These are phyloP conservation scores for Chloroceryle inda DNA, from an alignment of 2,797 vertebrate species.

Conservation along the genomic window DNA sequence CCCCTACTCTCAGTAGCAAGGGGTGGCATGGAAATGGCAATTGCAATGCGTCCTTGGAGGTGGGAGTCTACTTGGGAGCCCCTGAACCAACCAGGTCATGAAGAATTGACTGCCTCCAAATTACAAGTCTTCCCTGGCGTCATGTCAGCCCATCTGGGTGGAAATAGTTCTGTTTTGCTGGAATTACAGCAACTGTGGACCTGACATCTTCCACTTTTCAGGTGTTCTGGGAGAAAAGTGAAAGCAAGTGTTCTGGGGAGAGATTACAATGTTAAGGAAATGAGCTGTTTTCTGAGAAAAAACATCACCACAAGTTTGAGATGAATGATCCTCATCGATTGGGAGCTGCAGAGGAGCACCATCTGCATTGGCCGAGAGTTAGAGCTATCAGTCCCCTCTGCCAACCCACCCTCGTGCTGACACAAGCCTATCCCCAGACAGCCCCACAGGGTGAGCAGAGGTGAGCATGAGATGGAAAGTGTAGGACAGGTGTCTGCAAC, in stretches of 20 bases:
- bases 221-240: not conserved
- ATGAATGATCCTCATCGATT: not conserved
- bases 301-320: not conserved
- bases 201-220: not conserved
- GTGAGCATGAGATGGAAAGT: not conserved
- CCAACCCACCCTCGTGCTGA: not conserved
- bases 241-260: not conserved
- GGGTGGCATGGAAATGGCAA: not conserved
- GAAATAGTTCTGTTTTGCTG: not conserved
- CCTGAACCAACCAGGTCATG: not conserved
- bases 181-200: not conserved
- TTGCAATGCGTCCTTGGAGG: not conserved
- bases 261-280: not conserved
- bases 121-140: not conserved
- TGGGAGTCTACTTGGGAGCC: not conserved
- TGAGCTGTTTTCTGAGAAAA: accelerated
- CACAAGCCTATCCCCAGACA: not conserved
- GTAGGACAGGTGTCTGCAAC: not conserved
- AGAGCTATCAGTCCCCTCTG: not conserved
- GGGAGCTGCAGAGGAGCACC: not conserved
- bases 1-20: not conserved
- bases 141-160: accelerated
- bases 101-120: not conserved
- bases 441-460: not conserved
- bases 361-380: not conserved